Evolutionary conservation across 2,797 vertebrate genomes (phyloP).

Genomic region (Coranthus polyacanthus): DNA sequence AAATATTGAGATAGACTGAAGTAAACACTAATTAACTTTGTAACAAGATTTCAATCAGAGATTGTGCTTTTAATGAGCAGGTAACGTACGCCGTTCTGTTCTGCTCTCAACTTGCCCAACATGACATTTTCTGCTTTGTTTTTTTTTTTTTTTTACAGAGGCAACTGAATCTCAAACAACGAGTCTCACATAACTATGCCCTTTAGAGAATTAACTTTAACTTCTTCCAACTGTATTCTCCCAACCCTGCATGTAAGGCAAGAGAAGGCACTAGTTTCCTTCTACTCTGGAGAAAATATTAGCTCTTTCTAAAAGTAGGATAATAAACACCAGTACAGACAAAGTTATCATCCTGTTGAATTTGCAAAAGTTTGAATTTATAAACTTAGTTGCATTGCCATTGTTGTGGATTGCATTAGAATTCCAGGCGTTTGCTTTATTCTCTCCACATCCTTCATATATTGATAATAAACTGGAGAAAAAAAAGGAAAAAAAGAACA

Average conservation of each 20-base stretch:
- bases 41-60: constrained; percentile 24
- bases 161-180: constrained; percentile 37
- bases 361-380: neutral
- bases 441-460: neutral
- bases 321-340: neutral
- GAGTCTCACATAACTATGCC: neutral
- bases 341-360: neutral
- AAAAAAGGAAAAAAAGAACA: neutral
- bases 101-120: constrained; percentile 47
- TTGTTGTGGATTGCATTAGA: neutral
- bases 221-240: neutral
- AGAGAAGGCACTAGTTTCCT: no score
- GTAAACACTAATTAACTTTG: no score
- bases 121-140: constrained; percentile 41
- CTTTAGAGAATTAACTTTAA: constrained; percentile 19
- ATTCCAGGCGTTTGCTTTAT: neutral
- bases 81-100: constrained; percentile 10
- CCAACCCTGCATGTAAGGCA: neutral
- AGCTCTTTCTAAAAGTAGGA: neutral
- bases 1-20: no score
- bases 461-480: neutral
- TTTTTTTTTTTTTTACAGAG: no score
- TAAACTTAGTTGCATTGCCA: neutral
- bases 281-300: constrained; percentile 16
- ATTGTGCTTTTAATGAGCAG: constrained; percentile 44